These are phyloP conservation scores for Aldrovandia affinis DNA, from an alignment of 2,797 vertebrate species.

Conservation along the genomic window DNA sequence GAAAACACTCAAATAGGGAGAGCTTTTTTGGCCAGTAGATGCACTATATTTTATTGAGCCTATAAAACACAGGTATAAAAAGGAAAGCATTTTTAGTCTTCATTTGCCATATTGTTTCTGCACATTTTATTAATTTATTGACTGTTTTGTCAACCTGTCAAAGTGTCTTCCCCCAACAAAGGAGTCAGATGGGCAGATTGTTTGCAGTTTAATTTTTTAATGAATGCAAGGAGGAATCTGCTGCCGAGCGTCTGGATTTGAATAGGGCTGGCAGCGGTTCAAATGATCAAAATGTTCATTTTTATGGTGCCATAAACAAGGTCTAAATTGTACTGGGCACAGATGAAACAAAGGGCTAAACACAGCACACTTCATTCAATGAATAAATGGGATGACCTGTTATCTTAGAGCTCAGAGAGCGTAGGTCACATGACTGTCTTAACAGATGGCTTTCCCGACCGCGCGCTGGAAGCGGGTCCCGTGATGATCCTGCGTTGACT, in stretches of 20 bases:
- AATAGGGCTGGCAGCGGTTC: constrained; percentile 32
- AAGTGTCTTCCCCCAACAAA: constrained; percentile 42
- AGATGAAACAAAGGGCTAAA: background rate
- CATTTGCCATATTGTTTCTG: constrained; percentile 41
- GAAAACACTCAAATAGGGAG: constrained; percentile 54
- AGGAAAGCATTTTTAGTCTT: constrained; percentile 38
- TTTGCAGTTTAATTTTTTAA: constrained; percentile 48
- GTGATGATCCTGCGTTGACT: background rate
- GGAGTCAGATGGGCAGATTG: constrained; percentile 42
- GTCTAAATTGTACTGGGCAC: background rate
- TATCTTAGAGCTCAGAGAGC: background rate
- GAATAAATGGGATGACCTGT: background rate
- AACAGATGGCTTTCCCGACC: no score
- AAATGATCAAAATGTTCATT: constrained; percentile 10
- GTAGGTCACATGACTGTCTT: background rate
- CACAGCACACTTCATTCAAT: background rate
- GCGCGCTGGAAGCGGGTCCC: background rate
- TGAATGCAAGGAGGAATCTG: constrained; percentile 39
- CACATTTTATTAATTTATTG: constrained; percentile 61
- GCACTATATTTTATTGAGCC: constrained; percentile 50
- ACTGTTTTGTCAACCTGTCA: constrained; percentile 56
- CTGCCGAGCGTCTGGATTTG: constrained; percentile 22
- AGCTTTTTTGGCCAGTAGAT: constrained; percentile 57
- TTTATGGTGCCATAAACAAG: constrained; percentile 5
- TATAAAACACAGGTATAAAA: constrained; percentile 59